Base-by-base conservation (phyloP, 1,140 invertebrate genomes). In the Drosophila bocki region DNA sequence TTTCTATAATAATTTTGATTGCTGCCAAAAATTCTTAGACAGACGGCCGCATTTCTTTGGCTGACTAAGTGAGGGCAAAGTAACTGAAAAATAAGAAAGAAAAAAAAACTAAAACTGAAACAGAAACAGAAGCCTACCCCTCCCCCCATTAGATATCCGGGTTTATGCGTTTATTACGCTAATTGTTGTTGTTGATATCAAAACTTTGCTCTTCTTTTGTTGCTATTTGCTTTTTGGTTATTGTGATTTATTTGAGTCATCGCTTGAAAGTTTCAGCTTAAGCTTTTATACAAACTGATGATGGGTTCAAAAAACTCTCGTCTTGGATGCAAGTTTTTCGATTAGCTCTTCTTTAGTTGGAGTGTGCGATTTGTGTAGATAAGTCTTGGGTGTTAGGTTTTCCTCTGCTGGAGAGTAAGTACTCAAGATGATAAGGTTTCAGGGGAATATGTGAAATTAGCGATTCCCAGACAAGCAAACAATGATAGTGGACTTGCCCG, bases 11-110 rank as follows among this genome's bases (percentile, higher is more conserved):
- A 87, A 80, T 83, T 87, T 88, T 84, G 84, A 88, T 84, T 78
- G 83, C 77, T 88, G 83, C 84, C 84, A 88, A 88, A 84, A 80
- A 80, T 88, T 88, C 84, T 61, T 80, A 80, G 84, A 83, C 83
- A 71, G 45, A 56, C 79, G 78, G 44, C 80, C 80, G 84, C 80
- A 80, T 83, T 62, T 68, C 44, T 13, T 41, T 48, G 57, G 44
- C 78, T 81, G 72, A 70, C 64, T 79, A 83, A 83, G 64, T 48
- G 45, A 39, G 45, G 75, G 48, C 45, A 44, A 44, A 59, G 53
- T 50, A 71, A 37, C 44, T 50, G 29, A 48, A 48, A 32, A 37
- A 35, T 13, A 26, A 26, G 13, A 35, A 29, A 29, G 6, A 6
- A 6, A 29, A 0, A 0, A 26, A 41, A 33, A 33, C 17, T 17